phyloP scores from a whole-genome alignment of 1,140 invertebrate species.

The Drosophila arizonae region DNA sequence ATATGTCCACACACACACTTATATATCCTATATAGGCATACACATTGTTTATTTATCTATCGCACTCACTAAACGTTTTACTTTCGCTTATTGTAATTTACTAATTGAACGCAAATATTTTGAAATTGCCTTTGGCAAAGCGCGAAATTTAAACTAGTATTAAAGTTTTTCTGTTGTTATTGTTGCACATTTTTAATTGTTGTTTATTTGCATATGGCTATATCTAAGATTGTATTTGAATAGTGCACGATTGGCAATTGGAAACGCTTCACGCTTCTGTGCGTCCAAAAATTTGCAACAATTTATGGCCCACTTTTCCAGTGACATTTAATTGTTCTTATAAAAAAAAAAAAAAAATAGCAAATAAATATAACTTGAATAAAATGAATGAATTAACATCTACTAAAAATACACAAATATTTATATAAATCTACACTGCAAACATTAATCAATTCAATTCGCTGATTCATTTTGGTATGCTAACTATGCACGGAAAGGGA shows the following conservation, averaged over 20 bases:
- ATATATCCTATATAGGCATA: neutral
- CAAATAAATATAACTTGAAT: no score
- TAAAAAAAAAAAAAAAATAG: neutral
- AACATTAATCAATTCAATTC: neutral
- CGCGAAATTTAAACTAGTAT: conserved; percentile 11
- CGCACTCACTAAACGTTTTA: conserved; percentile 49
- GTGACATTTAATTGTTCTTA: neutral
- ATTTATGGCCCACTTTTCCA: conserved; percentile 23
- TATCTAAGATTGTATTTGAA: neutral
- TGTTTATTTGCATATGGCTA: conserved; percentile 21
- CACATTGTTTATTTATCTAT: conserved; percentile 30
- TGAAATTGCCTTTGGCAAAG: conserved; percentile 9
- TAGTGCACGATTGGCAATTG: conserved; percentile 21
- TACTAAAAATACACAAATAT: neutral
- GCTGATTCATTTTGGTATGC: conserved; percentile 5
- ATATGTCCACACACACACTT: neutral
- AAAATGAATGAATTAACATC: neutral
- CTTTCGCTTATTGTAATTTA: conserved; percentile 56
- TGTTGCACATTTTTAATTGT: conserved; percentile 12
- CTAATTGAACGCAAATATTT: conserved; percentile 30
- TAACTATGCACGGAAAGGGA: neutral
- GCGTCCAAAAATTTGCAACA: conserved; percentile 15
- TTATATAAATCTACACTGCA: neutral
- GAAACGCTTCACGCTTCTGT: conserved; percentile 31
- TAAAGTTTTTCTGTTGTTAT: conserved; percentile 8